These are phyloP conservation scores for Eudyptes chrysolophus DNA, from an alignment of 2,113 vertebrate species.

Conservation along the genomic window DNA sequence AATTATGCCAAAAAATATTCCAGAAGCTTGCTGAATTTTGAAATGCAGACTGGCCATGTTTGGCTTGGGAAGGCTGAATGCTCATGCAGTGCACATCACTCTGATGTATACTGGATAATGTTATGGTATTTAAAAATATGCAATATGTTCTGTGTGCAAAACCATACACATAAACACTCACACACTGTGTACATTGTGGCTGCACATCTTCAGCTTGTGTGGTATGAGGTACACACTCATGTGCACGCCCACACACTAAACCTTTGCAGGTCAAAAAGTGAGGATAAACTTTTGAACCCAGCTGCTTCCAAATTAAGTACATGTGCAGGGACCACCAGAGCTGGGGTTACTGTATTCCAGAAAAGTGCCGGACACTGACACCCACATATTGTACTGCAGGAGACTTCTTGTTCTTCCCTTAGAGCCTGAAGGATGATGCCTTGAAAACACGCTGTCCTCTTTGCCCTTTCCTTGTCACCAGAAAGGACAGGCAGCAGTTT, in stretches of 20 bases:
- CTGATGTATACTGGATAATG: not conserved
- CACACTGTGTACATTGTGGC: not conserved
- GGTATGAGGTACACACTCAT: not conserved
- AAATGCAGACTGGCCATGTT: not conserved
- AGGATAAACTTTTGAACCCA: constrained; percentile 62
- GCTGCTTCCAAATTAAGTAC: constrained; percentile 57
- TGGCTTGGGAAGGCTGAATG: not conserved
- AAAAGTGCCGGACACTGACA: constrained; percentile 20
- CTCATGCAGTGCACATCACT: not conserved
- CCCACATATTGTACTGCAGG: constrained; percentile 7
- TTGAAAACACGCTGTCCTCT: not conserved
- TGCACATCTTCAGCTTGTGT: constrained; percentile 47
- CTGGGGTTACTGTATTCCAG: constrained; percentile 49
- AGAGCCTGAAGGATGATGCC: not conserved
- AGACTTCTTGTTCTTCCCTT: not conserved
- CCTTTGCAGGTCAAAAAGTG: constrained; percentile 56
- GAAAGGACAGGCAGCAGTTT: constrained; percentile 49
- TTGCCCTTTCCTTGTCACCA: constrained; percentile 37
- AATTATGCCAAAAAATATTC: not conserved
- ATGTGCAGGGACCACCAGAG: constrained; percentile 44
- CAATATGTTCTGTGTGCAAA: not conserved
- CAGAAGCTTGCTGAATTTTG: not conserved
- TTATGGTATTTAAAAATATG: not conserved
- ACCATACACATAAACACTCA: not conserved
- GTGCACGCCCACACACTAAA: constrained; percentile 21